phyloP scores from a whole-genome alignment of 1,140 invertebrate species.

The Euglossa dilemma region DNA sequence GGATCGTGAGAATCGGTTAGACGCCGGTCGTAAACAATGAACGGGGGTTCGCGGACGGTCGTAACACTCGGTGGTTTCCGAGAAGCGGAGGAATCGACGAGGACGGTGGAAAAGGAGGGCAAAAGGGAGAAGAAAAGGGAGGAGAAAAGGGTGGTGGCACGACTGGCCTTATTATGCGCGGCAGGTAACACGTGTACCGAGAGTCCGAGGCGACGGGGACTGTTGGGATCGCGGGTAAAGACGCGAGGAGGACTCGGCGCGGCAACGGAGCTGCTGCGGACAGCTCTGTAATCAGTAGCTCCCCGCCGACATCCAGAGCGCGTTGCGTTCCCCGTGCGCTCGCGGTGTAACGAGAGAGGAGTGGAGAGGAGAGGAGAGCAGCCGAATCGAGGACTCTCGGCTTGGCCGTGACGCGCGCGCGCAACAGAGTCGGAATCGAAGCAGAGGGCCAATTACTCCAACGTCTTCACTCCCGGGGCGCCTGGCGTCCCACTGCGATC shows the following conservation, averaged over 20 bases:
- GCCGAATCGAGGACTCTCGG: constrained; percentile 53
- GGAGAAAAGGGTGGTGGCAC: constrained; percentile 1
- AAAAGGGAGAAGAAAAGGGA: background rate
- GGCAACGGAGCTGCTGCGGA: constrained; percentile 37
- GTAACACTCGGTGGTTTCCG: constrained; percentile 22
- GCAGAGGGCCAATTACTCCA: constrained; percentile 72
- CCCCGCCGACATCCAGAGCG: constrained; percentile 65
- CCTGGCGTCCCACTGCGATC: constrained; percentile 70
- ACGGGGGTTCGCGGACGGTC: background rate
- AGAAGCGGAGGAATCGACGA: constrained; percentile 57
- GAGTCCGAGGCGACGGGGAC: constrained; percentile 55
- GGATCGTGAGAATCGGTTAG: constrained; percentile 20
- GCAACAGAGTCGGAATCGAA: constrained; percentile 67
- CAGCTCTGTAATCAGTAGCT: constrained; percentile 72
- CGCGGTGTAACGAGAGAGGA: constrained; percentile 60
- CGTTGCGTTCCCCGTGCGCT: constrained; percentile 13
- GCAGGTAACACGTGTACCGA: constrained; percentile 64
- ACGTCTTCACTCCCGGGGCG: constrained; percentile 74
- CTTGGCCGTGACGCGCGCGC: constrained; percentile 22
- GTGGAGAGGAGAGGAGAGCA: constrained; percentile 32
- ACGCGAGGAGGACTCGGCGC: constrained; percentile 7
- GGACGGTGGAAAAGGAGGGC: background rate
- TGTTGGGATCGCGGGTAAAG: constrained; percentile 47
- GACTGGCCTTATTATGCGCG: constrained; percentile 60
- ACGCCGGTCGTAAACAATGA: constrained; percentile 22